Conservation (phyloP, 2,797 vertebrate species). For the Schizothorax lantsangensis region DNA sequence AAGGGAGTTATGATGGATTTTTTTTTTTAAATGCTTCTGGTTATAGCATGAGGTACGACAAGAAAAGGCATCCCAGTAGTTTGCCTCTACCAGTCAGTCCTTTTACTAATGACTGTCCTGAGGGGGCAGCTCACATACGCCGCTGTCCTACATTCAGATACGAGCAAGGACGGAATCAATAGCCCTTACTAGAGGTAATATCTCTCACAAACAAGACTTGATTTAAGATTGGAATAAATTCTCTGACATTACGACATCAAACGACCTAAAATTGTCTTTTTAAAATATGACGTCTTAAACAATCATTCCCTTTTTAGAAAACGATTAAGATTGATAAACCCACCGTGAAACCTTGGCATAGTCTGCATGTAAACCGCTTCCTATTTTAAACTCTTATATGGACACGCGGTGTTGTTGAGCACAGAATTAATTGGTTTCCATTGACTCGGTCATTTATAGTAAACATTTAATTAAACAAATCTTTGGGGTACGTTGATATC, state of each 20-base stretch:
- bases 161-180: slow-evolving; percentile 35
- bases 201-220: slow-evolving; percentile 32
- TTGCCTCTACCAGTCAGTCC: slow-evolving; percentile 12
- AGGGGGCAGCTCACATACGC: slow-evolving; percentile 8
- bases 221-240: slow-evolving; percentile 40
- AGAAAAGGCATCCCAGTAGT: neutral
- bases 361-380: slow-evolving; percentile 4
- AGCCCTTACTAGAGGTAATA: slow-evolving; percentile 29
- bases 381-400: slow-evolving; percentile 14
- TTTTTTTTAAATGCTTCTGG: neutral
- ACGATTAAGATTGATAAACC: slow-evolving; percentile 29
- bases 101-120: slow-evolving; percentile 20
- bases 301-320: neutral
- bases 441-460: slow-evolving; percentile 54
- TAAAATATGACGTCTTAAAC: slow-evolving; percentile 33
- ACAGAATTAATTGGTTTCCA: slow-evolving; percentile 47
- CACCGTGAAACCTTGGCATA: slow-evolving; percentile 19
- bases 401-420: neutral
- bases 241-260: neutral
- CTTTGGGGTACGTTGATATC: slow-evolving; percentile 49
- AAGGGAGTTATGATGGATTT: neutral
- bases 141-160: slow-evolving; percentile 31
- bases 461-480: slow-evolving; percentile 60
- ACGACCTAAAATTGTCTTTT: neutral
- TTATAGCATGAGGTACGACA: neutral